Evolutionary conservation across 2,797 vertebrate genomes (phyloP).

Genomic region (Sciurus vulgaris): DNA sequence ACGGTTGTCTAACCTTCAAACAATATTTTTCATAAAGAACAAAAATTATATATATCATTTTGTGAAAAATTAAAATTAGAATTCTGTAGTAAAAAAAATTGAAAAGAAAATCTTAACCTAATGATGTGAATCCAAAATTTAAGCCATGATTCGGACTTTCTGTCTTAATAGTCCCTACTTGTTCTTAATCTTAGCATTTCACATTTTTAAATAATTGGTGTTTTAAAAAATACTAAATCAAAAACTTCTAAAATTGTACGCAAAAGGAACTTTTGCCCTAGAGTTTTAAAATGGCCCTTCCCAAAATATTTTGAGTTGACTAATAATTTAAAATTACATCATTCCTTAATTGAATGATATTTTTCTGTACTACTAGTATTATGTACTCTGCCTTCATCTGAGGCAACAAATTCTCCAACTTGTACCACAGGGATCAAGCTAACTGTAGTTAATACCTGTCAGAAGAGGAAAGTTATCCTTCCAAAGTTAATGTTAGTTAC

Average conservation of each 20-base stretch:
- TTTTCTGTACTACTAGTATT: background rate
- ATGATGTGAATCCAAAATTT: conserved; percentile 27
- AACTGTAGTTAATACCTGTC: background rate
- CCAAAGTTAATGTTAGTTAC: background rate
- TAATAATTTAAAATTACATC: conserved; percentile 27
- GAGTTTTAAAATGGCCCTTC: conserved; percentile 24
- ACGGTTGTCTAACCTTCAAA: background rate
- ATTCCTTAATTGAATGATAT: background rate
- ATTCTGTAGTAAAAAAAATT: background rate
- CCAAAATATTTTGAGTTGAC: conserved; percentile 35
- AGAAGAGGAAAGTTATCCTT: background rate
- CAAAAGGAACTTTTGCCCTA: background rate
- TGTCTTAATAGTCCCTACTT: background rate
- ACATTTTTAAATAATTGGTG: conserved; percentile 4
- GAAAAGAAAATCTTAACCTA: background rate
- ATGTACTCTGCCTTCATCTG: background rate
- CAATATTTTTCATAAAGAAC: background rate
- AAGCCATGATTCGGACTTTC: background rate
- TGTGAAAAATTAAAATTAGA: conserved; percentile 46
- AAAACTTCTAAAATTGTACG: conserved; percentile 29
- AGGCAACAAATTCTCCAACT: background rate
- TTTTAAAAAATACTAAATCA: background rate
- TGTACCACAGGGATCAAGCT: background rate
- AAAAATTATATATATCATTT: background rate
- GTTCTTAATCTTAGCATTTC: conserved; percentile 42